These are phyloP conservation scores for Drosophila sp. DNA, from an alignment of 1,140 invertebrate species.

Conservation along the genomic window DNA sequence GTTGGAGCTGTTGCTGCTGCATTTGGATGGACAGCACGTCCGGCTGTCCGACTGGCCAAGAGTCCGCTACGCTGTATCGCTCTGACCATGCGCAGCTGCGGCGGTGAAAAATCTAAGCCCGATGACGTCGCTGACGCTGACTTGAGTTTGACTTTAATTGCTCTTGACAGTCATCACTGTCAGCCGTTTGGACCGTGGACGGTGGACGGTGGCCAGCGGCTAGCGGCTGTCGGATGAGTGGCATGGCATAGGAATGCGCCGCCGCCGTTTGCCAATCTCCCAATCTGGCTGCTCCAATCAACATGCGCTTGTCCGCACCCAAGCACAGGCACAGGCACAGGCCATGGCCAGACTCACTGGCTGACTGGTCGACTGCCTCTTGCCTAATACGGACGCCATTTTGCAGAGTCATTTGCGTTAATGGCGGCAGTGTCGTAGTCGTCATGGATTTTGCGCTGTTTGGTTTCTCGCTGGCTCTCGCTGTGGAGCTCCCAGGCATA, in stretches of 20 bases:
- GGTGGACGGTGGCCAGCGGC: constrained; percentile 5
- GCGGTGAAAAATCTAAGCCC: constrained; percentile 80
- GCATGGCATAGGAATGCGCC: constrained; percentile 38
- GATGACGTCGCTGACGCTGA: constrained; percentile 53
- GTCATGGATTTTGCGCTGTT: constrained; percentile 37
- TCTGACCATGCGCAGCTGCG: constrained; percentile 74
- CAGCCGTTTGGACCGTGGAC: constrained; percentile 43
- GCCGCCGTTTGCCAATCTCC: constrained; percentile 73
- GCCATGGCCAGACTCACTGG: constrained; percentile 53
- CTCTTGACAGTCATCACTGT: constrained; percentile 84
- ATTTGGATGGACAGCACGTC: constrained; percentile 71
- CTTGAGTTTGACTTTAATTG: constrained; percentile 84
- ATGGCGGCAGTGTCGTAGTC: constrained; percentile 66
- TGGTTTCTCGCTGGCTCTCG: constrained; percentile 26
- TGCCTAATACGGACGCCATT: constrained; percentile 79
- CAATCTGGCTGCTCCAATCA: constrained; percentile 80
- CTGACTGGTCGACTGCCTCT: constrained; percentile 59
- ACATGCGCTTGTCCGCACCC: constrained; percentile 73
- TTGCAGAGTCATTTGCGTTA: constrained; percentile 82
- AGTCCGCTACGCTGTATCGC: constrained; percentile 37
- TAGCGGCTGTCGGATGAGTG: constrained; percentile 18
- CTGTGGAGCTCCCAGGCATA: constrained; percentile 18
- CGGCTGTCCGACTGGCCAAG: constrained; percentile 45
- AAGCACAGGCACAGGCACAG: constrained; percentile 1
- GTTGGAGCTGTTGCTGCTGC: constrained; percentile 42